Evolutionary conservation across 1,140 invertebrate genomes (phyloP), one percentile per base, ranked within the genome.

Genomic region (Tetragnatha versicolor): DNA sequence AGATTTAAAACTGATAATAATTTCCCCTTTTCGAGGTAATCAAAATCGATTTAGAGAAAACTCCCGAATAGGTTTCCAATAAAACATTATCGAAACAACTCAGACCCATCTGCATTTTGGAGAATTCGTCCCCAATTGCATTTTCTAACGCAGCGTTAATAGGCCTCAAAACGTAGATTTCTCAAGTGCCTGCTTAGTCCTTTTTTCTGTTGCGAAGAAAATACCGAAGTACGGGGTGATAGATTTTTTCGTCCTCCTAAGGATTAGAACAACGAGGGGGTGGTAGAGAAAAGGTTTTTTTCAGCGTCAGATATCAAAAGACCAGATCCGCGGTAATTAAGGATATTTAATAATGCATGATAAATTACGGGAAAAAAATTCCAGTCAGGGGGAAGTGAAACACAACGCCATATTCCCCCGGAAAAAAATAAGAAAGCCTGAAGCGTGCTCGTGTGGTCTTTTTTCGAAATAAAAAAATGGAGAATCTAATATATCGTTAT

Each of bases 301-400:
- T 76, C 55, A 65, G 60, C 73, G 29, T 53, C 45, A 61, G 37
- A 77, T 77, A 63, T 65, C 73, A 51, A 65, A 77, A 61, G 70
- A 73, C 70, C 39, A 61, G 27, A 58, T 55, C 73, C 60, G 61
- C 47, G 39, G 73, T 77, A 77, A 77, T 77, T 77, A 77, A 77
- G 61, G 73, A 77, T 77, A 77, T 77, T 77, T 77, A 77, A 77
- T 77, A 77, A 77, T 77, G 73, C 73, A 77, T 77, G 66, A 77
- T 77, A 77, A 65, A 77, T 77, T 77, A 77, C 58, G 60, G 39
- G 58, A 45, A 53, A 63, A 66, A 66, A 77, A 66, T 49, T 66
- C 42, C 7, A 14, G 55, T 45, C 22, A n/a, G 55, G 61, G 73
- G 60, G 45, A 77, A 77, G 55, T 65, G 73, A 77, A 77, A 77